Evolutionary conservation across 2,113 vertebrate species (phyloP), one percentile per base, ranked within the genome.

Genomic region (Myiopsitta monachus): DNA sequence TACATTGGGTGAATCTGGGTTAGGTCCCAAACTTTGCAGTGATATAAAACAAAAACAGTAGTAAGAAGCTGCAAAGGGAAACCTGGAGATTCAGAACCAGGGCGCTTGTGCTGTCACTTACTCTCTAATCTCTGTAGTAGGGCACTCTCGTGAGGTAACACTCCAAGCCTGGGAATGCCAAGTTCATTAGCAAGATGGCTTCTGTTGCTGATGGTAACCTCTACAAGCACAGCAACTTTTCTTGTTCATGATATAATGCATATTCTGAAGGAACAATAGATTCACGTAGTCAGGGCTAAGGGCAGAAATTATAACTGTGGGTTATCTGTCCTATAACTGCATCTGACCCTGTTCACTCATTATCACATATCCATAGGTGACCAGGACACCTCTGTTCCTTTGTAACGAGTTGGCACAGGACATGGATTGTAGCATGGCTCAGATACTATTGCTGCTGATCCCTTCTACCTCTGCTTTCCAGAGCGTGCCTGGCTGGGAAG

Each of bases 391-490:
- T 88, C 54, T 59, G 28, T 31, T 72, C 43, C 61, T 74, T 68
- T 22, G 13, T 31, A n/a, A 39, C 0, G 2, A 26, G 23, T 10
- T 9, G 27, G 30, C 1, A 3, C 17, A n/a, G n/a, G 27, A 78
- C 78, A 43, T 17, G 8, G 31, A 16, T 51, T 26, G 61, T 10
- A n/a, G n/a, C 55, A 33, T 0, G 0, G 51, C 27, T 75, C 27
- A 81, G 83, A 31, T 68, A 43, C 92, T 23, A 46, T n/a, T 63
- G 41, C 80, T 47, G 30, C 39, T 81, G 55, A 47, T 87, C 39
- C 30, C 28, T 68, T 75, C 77, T 43, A 7, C 47, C 66, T 91
- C 83, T 1, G 3, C 69, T 87, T 64, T 51, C 44, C 5, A 4
- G 39, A 38, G 33, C 2, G 1, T 61, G 52, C 44, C 73, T 87